A percentile compares a stretch with the other conserved stretches of the same genome.
phyloP scores from a whole-genome alignment of 2,797 vertebrate species.

The Rhinoraja longicauda region DNA sequence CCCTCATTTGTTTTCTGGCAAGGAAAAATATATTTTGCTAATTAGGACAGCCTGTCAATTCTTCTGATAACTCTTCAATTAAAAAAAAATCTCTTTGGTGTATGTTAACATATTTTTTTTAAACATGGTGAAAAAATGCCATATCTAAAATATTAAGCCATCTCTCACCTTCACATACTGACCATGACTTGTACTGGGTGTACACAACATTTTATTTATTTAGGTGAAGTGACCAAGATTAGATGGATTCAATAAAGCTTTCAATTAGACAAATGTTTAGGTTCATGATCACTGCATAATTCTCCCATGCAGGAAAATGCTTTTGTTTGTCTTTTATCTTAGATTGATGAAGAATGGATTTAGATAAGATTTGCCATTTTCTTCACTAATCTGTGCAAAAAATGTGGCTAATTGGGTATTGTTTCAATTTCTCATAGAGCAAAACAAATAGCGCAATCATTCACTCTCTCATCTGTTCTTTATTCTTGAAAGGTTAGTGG shows the following conservation, averaged over 20 bases:
- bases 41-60: not conserved
- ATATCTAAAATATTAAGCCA: not conserved
- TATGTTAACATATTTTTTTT: not conserved
- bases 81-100: not conserved
- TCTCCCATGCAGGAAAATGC: not conserved
- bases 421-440: not conserved
- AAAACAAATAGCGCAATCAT: not conserved
- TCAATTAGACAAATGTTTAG: constrained; percentile 2
- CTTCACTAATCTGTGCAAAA: not conserved
- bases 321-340: not conserved
- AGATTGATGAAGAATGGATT: not conserved
- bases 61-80: not conserved
- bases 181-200: not conserved
- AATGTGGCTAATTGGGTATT: not conserved
- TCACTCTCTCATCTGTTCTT: not conserved
- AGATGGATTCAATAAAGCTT: not conserved
- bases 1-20: not conserved
- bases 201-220: not conserved
- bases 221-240: not conserved
- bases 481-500: not conserved
- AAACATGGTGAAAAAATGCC: not conserved
- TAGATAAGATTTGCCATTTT: not conserved
- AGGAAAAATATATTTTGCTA: not conserved
- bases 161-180: not conserved
- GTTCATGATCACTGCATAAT: not conserved